phyloP scores from a whole-genome alignment of 2,888 invertebrate species.

The Pollenia angustigena region DNA sequence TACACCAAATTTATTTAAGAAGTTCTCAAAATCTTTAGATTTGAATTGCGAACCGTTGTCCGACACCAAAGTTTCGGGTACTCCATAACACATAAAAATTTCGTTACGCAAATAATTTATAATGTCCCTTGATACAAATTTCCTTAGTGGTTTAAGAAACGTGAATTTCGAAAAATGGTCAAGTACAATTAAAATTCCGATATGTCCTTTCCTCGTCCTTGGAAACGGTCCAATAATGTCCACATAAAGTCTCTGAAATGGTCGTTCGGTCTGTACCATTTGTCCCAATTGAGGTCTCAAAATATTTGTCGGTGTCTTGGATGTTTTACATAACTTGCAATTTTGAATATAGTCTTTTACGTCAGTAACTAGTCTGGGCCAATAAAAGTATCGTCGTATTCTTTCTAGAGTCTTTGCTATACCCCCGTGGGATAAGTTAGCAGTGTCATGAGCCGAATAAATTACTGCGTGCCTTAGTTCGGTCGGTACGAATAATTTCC shows the following conservation, averaged over 20 bases:
- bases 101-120: constrained; percentile 51
- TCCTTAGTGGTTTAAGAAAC: background rate
- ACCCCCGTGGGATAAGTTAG: constrained; percentile 48
- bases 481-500: constrained; percentile 61
- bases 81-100: constrained; percentile 57
- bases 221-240: constrained; percentile 64
- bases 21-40: constrained; percentile 45
- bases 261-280: too few species aligned
- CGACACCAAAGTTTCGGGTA: background rate
- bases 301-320: too few species aligned
- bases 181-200: constrained; percentile 41
- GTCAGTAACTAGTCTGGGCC: constrained; percentile 22
- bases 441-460: constrained; percentile 33
- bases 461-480: constrained; percentile 24
- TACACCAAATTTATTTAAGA: constrained; percentile 46
- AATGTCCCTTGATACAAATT: constrained; percentile 39
- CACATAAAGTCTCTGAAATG: background rate
- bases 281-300: too few species aligned
- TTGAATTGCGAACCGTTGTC: constrained; percentile 62
- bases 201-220: constrained; percentile 47
- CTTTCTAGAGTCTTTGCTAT: constrained; percentile 51
- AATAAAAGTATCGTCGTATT: constrained; percentile 49
- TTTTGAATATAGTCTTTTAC: too few species aligned
- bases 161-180: constrained; percentile 57
- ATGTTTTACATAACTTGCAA: too few species aligned